Conservation (phyloP, 2,113 vertebrate genomes). For the Oxyura jamaicensis region DNA sequence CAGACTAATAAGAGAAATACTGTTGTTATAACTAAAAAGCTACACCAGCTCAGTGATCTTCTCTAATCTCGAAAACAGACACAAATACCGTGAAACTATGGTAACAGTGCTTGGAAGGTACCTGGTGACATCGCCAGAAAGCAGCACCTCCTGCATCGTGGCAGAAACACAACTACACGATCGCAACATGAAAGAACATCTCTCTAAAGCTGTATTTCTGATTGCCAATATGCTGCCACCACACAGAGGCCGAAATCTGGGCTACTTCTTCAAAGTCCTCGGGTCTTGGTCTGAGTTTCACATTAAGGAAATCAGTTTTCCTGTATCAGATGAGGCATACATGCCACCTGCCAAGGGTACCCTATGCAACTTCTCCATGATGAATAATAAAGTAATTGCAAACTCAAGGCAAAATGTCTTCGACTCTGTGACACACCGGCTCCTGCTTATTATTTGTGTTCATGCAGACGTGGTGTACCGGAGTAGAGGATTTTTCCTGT, state of each 20-base stretch:
- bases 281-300: background rate
- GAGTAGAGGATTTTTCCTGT: background rate
- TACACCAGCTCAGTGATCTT: background rate
- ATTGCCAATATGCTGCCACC: background rate
- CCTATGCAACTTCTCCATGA: background rate
- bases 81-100: background rate
- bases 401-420: background rate
- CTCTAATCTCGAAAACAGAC: background rate
- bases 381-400: background rate
- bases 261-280: background rate
- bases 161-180: background rate
- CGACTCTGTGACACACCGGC: background rate
- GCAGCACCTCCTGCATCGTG: background rate
- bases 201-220: background rate
- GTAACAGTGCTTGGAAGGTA: background rate
- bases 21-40: background rate
- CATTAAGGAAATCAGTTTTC: background rate
- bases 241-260: fast-evolving
- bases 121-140: background rate
- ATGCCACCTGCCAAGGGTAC: background rate
- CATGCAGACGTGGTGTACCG: fast-evolving
- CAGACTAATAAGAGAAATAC: background rate
- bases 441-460: background rate
- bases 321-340: background rate
- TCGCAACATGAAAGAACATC: background rate